phyloP scores from a whole-genome alignment of 2,113 vertebrate species.

The Takifugu flavidus region DNA sequence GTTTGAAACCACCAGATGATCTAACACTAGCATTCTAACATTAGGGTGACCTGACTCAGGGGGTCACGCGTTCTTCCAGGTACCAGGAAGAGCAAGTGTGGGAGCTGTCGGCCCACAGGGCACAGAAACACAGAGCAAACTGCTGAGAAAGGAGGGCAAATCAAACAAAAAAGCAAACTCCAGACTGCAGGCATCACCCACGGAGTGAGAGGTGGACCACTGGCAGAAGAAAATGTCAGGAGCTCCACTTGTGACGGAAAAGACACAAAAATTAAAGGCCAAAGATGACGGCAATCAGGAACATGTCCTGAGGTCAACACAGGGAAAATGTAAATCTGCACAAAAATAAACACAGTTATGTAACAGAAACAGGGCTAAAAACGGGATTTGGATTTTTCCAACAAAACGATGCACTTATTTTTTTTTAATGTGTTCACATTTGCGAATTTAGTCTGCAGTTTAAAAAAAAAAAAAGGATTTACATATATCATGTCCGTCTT shows the following conservation, averaged over 20 bases:
- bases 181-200: too few species aligned
- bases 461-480: conserved; percentile 18
- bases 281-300: too few species aligned
- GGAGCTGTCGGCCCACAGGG: conserved; percentile 50
- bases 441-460: not conserved
- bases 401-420: too few species aligned
- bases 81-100: conserved; percentile 54
- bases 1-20: conserved; percentile 28
- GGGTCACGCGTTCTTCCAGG: conserved; percentile 50
- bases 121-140: conserved; percentile 46
- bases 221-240: too few species aligned
- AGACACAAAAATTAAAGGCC: too few species aligned
- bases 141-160: conserved; percentile 6
- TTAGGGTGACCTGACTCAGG: conserved; percentile 44
- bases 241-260: too few species aligned
- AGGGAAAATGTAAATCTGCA: too few species aligned
- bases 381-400: too few species aligned
- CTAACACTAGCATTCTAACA: conserved; percentile 56
- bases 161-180: not conserved
- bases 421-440: not conserved
- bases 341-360: too few species aligned
- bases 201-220: too few species aligned
- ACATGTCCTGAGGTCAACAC: too few species aligned
- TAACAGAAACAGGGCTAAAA: too few species aligned
- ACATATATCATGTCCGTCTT: conserved; percentile 30